Percentiles rank a stretch among this genome's conserved stretches.
Evolutionary conservation across 2,113 vertebrate species (phyloP).

Genomic region (Microtus oregoni): DNA sequence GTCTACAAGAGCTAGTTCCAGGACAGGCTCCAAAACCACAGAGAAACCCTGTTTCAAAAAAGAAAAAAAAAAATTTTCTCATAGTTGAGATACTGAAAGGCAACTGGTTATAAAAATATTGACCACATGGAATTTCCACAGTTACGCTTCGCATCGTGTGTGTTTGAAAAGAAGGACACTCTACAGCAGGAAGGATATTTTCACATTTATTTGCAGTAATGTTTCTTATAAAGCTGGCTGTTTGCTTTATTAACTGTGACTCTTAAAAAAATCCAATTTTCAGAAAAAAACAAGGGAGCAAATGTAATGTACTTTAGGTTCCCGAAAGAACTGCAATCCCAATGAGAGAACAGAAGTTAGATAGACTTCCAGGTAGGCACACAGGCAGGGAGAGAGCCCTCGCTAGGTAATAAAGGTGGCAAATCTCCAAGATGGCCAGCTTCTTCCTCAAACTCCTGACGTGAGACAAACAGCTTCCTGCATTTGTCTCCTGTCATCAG

Average conservation of each 20-base stretch:
- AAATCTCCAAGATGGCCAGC: background rate
- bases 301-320: background rate
- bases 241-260: constrained; percentile 45
- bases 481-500: background rate
- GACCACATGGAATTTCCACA: background rate
- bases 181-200: background rate
- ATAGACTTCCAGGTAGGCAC: background rate
- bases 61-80: background rate
- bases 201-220: constrained; percentile 11
- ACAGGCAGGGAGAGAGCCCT: background rate
- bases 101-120: background rate
- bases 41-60: too few relatives aligned
- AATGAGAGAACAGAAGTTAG: too few relatives aligned
- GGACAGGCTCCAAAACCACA: too few relatives aligned
- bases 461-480: background rate
- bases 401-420: background rate
- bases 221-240: background rate
- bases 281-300: background rate
- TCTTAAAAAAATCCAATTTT: constrained; percentile 64
- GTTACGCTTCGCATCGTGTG: background rate
- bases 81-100: background rate
- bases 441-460: background rate
- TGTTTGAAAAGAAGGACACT: background rate
- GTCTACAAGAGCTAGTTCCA: too few relatives aligned
- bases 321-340: background rate